Evolutionary conservation across 2,888 invertebrate genomes (phyloP), one percentile per base, ranked within the genome.

Genomic region (Leucozona laternaria): DNA sequence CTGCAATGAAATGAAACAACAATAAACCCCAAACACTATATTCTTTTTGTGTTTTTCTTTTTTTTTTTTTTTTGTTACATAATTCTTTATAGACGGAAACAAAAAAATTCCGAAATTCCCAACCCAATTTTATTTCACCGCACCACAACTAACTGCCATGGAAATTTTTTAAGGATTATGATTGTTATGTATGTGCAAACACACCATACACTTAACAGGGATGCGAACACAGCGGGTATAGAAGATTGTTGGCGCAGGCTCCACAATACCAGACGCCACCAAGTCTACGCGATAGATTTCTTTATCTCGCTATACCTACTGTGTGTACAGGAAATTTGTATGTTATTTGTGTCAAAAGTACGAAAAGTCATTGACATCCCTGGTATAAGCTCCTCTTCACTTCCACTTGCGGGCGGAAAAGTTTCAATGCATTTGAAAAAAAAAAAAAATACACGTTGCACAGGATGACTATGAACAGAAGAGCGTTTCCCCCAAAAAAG

Each of bases 261-360:
- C 79, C 79, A 71, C 58, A 79, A 66, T 40, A 50, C 79, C 79
- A 84, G 84, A 84, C 79, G 84, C 84, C 84, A 58, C 50, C 8
- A 37, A 76, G 84, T 79, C 84, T 84, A 71, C 58, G 43, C 62
- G 58, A 79, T 76, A 72, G 58, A 76, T 84, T 75, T 43, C 20
- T 31, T 4, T 75, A 73, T 31, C 17, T 31, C n/a, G n/a, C n/a
- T n/a, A n/a, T n/a, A n/a, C n/a, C 31, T 31, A 31, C 0, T 45
- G 8, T 11, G 45, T 31, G n/a, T 68, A 43, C 48, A 72, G 31
- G 66, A 71, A 43, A 66, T 66, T 76, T 79, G 31, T 31, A 17
- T 62, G n/a, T 53, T 68, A 84, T 84, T 84, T 84, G 79, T 84
- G 84, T 84, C 84, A 79, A 79, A 79, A 79, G 84, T 76, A 58